A percentile compares a stretch with the other conserved stretches of the same genome.
Conservation (phyloP, 2,888 invertebrate species). For the Cephalotes varians region DNA sequence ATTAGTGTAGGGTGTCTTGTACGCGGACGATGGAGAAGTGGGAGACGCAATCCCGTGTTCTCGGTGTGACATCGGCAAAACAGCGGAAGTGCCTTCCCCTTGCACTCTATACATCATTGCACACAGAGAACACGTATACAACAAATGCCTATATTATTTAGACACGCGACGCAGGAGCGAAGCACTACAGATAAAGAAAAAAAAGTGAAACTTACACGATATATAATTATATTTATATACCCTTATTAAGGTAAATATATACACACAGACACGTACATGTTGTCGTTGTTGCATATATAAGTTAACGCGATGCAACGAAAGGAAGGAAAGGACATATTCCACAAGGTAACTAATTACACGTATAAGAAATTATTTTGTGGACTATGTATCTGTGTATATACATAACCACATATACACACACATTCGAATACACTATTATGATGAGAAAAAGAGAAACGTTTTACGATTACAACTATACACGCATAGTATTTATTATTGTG, state of each 20-base stretch:
- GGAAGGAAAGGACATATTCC: conserved; percentile 61
- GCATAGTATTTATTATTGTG: conserved; percentile 84
- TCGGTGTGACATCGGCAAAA: conserved; percentile 68
- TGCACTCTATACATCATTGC: conserved; percentile 84
- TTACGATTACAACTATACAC: conserved; percentile 75
- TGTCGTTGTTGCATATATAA: conserved; percentile 81
- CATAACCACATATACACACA: conserved; percentile 49
- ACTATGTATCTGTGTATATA: conserved; percentile 68
- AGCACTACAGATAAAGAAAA: conserved; percentile 64
- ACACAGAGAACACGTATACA: conserved; percentile 69
- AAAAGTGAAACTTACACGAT: conserved; percentile 67
- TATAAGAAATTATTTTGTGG: conserved; percentile 59
- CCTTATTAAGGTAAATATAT: conserved; percentile 62
- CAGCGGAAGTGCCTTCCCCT: conserved; percentile 85
- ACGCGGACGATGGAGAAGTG: background rate
- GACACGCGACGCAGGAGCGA: conserved; percentile 63
- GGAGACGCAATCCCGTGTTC: conserved; percentile 48
- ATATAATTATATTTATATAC: conserved; percentile 68
- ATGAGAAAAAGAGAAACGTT: conserved; percentile 68
- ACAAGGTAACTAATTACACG: conserved; percentile 55
- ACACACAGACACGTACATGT: conserved; percentile 62
- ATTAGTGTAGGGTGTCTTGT: conserved; percentile 21
- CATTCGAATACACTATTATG: conserved; percentile 50
- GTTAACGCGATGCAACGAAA: conserved; percentile 82
- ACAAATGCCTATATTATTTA: conserved; percentile 53